phyloP scores from a whole-genome alignment of 2,888 invertebrate species.

The Tethea ocularis region DNA sequence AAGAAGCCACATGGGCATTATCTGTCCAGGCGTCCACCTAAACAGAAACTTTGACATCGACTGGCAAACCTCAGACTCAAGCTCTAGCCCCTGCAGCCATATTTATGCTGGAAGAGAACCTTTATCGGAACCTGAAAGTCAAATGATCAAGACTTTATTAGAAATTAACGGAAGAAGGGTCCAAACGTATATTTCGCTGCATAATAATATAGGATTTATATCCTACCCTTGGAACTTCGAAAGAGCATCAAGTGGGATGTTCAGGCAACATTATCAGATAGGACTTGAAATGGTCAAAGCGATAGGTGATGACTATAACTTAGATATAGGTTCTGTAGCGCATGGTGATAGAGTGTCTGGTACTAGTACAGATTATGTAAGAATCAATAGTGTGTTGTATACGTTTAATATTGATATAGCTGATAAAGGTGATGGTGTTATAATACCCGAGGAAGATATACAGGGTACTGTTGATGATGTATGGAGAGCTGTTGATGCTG shows the following conservation, averaged over 20 bases:
- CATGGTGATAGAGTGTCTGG: constrained; percentile 65
- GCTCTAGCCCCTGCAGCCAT: constrained; percentile 84
- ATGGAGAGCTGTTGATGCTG: constrained; percentile 60
- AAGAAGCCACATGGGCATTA: constrained; percentile 48
- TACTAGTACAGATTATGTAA: constrained; percentile 63
- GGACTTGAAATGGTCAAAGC: constrained; percentile 54
- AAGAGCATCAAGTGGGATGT: constrained; percentile 66
- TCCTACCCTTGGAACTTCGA: constrained; percentile 88
- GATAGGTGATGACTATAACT: constrained; percentile 47
- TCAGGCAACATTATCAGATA: constrained; percentile 56
- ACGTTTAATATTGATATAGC: constrained; percentile 62
- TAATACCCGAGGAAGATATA: constrained; percentile 59
- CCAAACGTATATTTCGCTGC: constrained; percentile 88
- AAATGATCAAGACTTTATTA: constrained; percentile 82
- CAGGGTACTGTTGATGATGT: constrained; percentile 52
- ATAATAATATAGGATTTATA: constrained; percentile 88
- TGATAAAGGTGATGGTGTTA: constrained; percentile 51
- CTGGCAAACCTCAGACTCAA: constrained; percentile 86
- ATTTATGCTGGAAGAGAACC: constrained; percentile 84
- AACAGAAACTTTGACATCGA: constrained; percentile 90
- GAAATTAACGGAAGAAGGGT: constrained; percentile 70
- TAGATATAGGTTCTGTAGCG: constrained; percentile 55
- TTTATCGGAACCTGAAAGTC: constrained; percentile 87
- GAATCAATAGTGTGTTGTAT: constrained; percentile 48
- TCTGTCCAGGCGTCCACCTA: constrained; percentile 88